Percentiles rank a stretch among this genome's conserved stretches.
phyloP scores from a whole-genome alignment of 1,140 invertebrate species.

The Eriocheir sinensis region DNA sequence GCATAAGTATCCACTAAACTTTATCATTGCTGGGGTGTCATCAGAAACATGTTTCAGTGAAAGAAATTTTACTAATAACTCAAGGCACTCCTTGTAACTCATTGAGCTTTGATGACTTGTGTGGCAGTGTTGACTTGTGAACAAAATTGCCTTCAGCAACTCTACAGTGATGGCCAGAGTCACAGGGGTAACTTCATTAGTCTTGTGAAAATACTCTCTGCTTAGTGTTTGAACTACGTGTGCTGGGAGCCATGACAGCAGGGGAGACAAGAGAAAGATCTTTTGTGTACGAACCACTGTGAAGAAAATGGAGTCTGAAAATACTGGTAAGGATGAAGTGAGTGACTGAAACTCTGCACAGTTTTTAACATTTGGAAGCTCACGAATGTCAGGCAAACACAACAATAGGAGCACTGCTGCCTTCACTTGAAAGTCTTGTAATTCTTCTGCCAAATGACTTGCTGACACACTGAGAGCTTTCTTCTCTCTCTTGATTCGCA shows the following conservation, averaged over 20 bases:
- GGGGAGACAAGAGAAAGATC: conserved; percentile 27
- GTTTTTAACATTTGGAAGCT: conserved; percentile 25
- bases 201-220: conserved; percentile 30
- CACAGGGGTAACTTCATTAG: conserved; percentile 58
- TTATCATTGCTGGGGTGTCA: background rate
- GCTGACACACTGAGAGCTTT: background rate
- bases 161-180: conserved; percentile 60
- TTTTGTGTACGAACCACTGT: conserved; percentile 63
- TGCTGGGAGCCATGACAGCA: conserved; percentile 51
- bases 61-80: conserved; percentile 45
- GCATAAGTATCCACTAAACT: conserved; percentile 64
- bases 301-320: conserved; percentile 50
- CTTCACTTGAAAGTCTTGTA: conserved; percentile 45
- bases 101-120: background rate
- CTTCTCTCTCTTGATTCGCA: conserved; percentile 52
- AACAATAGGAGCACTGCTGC: conserved; percentile 50
- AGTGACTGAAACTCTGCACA: conserved; percentile 48
- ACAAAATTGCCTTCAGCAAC: conserved; percentile 51
- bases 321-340: conserved; percentile 36
- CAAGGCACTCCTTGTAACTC: background rate
- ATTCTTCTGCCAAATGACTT: background rate
- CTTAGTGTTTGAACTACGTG: conserved; percentile 7
- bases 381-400: conserved; percentile 40
- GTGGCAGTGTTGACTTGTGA: conserved; percentile 2
- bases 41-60: conserved; percentile 42